Evolutionary conservation across 1,140 invertebrate species (phyloP).

Genomic region (Hestina assimilis): DNA sequence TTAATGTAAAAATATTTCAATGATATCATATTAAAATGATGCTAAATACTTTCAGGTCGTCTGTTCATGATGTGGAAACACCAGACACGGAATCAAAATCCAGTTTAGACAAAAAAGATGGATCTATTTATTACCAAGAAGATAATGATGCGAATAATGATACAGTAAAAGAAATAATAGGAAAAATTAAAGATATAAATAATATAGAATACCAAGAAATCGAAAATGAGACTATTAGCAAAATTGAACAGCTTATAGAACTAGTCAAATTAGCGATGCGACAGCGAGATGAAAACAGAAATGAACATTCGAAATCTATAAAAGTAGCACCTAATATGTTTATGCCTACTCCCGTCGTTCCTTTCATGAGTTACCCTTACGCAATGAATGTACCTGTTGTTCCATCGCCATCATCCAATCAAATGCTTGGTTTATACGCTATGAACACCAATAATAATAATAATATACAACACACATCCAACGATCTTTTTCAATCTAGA

Average conservation of each 20-base stretch:
- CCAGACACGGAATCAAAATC: conserved; percentile 4
- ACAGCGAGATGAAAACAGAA: conserved; percentile 22
- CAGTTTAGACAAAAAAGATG: conserved; percentile 33
- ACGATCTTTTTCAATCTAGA: conserved; percentile 39
- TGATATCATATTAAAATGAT: conserved; percentile 4
- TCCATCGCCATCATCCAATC: conserved; percentile 40
- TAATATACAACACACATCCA: conserved; percentile 26
- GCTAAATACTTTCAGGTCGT: conserved; percentile 40
- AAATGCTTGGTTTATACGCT: conserved; percentile 27
- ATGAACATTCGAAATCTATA: conserved; percentile 29
- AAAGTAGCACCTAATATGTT: conserved; percentile 23
- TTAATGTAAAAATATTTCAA: conserved; percentile 19
- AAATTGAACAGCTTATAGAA: conserved; percentile 60
- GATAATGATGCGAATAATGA: conserved; percentile 24
- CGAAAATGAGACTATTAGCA: conserved; percentile 49
- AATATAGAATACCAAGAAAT: conserved; percentile 41
- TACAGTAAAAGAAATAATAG: conserved; percentile 50
- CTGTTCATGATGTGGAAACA: conserved; percentile 10
- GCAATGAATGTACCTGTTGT: conserved; percentile 53
- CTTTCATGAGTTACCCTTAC: conserved; percentile 42
- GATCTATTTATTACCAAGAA: conserved; percentile 39
- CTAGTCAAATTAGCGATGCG: conserved; percentile 41
- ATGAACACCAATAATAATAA: too few relatives aligned
- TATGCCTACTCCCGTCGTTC: conserved; percentile 20
- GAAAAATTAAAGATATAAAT: conserved; percentile 65